Evolutionary conservation across 2,797 vertebrate species (phyloP).

Genomic region (Crenichthys baileyi): DNA sequence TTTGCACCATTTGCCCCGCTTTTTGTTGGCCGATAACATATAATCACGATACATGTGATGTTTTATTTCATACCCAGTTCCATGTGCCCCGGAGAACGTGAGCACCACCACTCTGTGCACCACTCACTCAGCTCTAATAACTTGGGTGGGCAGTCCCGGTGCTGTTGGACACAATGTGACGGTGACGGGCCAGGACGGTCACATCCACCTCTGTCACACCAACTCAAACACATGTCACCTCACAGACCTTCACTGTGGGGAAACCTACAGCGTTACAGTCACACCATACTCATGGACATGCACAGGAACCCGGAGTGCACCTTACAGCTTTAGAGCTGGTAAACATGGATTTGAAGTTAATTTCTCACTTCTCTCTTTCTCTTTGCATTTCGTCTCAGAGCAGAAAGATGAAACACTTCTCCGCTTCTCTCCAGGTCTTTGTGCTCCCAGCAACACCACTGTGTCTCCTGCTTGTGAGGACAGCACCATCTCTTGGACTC

Average conservation of each 20-base stretch:
- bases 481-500: constrained; percentile 69
- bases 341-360: not conserved
- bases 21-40: not conserved
- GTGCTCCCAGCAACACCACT: constrained; percentile 66
- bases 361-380: not conserved
- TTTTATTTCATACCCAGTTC: constrained; percentile 52
- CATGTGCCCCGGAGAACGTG: constrained; percentile 76
- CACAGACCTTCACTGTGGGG: constrained; percentile 72
- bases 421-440: constrained; percentile 66
- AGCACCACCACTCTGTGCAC: constrained; percentile 63
- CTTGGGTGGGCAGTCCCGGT: constrained; percentile 68
- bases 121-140: constrained; percentile 68
- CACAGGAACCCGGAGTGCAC: constrained; percentile 54
- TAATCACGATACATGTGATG: not conserved
- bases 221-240: constrained; percentile 66
- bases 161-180: constrained; percentile 71
- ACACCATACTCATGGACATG: constrained; percentile 71
- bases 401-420: not conserved
- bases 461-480: constrained; percentile 59
- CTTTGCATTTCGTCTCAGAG: not conserved
- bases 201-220: constrained; percentile 56
- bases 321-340: constrained; percentile 73
- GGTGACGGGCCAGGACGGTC: constrained; percentile 40
- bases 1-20: not conserved
- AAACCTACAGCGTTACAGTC: constrained; percentile 70